Evolutionary conservation across 2,888 invertebrate species (phyloP).

Genomic region (Punctoribates punctum): DNA sequence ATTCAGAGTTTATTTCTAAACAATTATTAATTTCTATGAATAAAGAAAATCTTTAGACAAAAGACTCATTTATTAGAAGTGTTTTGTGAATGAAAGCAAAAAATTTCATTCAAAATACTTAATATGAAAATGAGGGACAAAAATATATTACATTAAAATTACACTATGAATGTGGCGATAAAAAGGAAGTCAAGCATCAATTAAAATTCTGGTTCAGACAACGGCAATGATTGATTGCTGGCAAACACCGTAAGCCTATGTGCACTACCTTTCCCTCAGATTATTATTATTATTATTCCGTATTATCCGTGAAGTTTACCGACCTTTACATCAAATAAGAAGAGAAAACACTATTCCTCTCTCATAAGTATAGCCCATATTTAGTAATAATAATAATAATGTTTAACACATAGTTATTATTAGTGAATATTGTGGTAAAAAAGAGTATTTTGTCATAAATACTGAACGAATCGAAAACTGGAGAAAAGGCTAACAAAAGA

Average conservation of each 20-base stretch:
- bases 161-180: background rate
- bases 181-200: constrained; percentile 32
- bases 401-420: too few relatives aligned
- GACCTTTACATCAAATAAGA: background rate
- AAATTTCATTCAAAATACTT: too few relatives aligned
- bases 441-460: too few relatives aligned
- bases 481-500: too few relatives aligned
- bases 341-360: background rate
- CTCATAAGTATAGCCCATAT: too few relatives aligned
- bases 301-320: background rate
- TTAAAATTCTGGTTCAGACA: constrained; percentile 1
- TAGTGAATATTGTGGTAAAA: too few relatives aligned
- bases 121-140: background rate
- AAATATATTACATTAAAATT: background rate
- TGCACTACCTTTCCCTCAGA: background rate
- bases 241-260: background rate
- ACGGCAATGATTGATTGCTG: background rate
- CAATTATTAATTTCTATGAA: background rate
- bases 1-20: too few relatives aligned
- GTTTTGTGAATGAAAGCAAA: background rate
- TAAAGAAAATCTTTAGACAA: background rate
- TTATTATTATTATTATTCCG: background rate
- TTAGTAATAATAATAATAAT: too few relatives aligned
- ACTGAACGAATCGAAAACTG: too few relatives aligned
- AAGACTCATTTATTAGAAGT: background rate